Base-by-base conservation (phyloP, 2,113 vertebrate genomes). In the Tor tambroides region DNA sequence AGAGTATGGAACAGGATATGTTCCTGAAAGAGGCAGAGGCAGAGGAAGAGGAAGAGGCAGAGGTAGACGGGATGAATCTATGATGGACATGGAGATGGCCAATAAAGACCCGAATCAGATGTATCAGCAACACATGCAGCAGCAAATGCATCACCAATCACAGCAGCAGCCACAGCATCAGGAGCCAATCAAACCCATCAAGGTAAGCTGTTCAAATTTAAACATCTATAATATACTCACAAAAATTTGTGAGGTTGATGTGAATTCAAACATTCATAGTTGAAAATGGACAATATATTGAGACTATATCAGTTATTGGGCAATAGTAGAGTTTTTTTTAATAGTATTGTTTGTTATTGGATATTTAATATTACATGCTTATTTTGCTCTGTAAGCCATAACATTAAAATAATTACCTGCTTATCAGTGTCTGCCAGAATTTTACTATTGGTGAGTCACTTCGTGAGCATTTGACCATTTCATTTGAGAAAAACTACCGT, bases 151-250 rank as follows among this genome's bases (percentile, higher is more conserved):
- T 41, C 90, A 88, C 21, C 89, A 88, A 59, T 72, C 84, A 38
- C 92, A 94, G 86, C 93, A 91, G 85, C 93, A 89, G 43, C 23
- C 74, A 80, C 93, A 93, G 85, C 92, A 94, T 23, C 93, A 93
- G 3, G 95, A 95, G 90, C 95, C 95, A 14, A 95, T 95, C 80
- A 95, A 94, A 84, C 95, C 95, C 54, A 92, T 95, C 76, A 96
- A 96, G 94, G 95, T 94, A 81, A 71, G 67, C 26, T 6, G 61
- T 65, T 28, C 12, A 65, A 28, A 56, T 23, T 61, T 51, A 19
- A 46, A 46, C 2, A 46, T 3, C 56, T 11, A 63, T 43, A 10
- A 54, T 17, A 51, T 51, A 15, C 15, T 9, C 7, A 43, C 8
- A 43, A 43, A 43, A 43, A 43, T 43, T 43, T 43, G 41, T 9